Conservation (phyloP, 2,797 vertebrate genomes). For the Ibycter americanus region DNA sequence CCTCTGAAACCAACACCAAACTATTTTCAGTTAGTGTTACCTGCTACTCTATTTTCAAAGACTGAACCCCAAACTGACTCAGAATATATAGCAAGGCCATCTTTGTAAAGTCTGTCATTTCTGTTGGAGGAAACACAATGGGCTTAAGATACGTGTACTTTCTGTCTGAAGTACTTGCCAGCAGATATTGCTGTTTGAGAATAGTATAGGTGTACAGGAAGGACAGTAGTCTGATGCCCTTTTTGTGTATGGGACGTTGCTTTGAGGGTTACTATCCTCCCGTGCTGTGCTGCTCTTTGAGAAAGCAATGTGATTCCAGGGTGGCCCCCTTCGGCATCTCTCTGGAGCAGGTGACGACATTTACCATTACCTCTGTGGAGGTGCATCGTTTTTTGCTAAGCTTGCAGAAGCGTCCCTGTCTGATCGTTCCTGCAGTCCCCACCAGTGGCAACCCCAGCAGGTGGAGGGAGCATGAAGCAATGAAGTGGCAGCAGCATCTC, state of each 20-base stretch:
- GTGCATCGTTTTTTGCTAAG: not conserved
- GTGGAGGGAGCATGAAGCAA: not conserved
- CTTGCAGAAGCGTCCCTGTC: not conserved
- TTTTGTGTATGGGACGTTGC: not conserved
- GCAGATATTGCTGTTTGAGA: not conserved
- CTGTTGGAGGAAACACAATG: not conserved
- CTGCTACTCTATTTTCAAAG: not conserved
- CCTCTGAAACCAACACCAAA: not conserved
- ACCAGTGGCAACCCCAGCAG: fast-evolving
- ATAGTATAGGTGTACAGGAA: not conserved
- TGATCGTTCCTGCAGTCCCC: not conserved
- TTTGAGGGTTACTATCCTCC: not conserved
- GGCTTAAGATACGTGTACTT: fast-evolving
- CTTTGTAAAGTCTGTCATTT: not conserved
- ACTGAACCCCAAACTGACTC: not conserved
- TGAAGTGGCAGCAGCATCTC: not conserved
- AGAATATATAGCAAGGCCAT: not conserved
- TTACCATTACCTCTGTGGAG: not conserved
- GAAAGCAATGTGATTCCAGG: not conserved
- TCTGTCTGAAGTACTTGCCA: not conserved
- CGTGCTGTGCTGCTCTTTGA: fast-evolving
- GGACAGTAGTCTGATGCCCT: not conserved
- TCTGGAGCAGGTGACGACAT: not conserved
- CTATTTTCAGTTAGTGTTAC: not conserved
- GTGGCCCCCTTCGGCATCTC: fast-evolving